Conservation (phyloP, 2,113 vertebrate genomes). For the Pachycephala philippinensis region DNA sequence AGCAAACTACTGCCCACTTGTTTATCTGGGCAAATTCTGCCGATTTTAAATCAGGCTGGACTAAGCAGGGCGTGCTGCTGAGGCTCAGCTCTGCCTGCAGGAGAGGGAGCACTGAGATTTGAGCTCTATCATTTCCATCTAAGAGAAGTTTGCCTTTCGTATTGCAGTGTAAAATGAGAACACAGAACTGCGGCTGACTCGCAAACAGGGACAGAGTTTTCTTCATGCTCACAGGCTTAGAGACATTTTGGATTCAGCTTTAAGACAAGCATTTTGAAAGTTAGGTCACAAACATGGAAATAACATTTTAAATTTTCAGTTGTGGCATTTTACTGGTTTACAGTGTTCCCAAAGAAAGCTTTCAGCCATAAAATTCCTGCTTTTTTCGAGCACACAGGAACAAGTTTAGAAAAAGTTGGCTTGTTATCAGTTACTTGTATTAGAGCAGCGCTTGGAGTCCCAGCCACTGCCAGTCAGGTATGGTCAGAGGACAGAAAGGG, state of each 20-base stretch:
- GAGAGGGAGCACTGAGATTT: slow-evolving; percentile 4
- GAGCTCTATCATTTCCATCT: slow-evolving; percentile 11
- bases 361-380: neutral
- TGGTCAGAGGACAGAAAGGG: neutral
- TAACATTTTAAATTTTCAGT: slow-evolving; percentile 7
- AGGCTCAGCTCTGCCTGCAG: slow-evolving; percentile 26
- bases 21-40: slow-evolving; percentile 10
- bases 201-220: neutral
- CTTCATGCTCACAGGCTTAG: neutral
- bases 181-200: neutral
- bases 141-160: slow-evolving; percentile 45
- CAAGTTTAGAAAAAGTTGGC: neutral
- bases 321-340: neutral
- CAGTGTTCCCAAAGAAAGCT: neutral
- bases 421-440: neutral
- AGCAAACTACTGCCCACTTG: slow-evolving; percentile 5
- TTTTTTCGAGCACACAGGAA: neutral
- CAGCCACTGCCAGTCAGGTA: neutral
- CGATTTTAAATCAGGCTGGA: slow-evolving; percentile 2
- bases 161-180: neutral
- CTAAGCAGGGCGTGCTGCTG: neutral
- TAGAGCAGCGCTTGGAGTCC: neutral
- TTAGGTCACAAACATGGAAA: neutral
- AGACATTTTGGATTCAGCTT: neutral
- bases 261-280: neutral